Evolutionary conservation across 1,140 invertebrate species (phyloP), one percentile per base, ranked within the genome.

Genomic region (Drosophila hydei): DNA sequence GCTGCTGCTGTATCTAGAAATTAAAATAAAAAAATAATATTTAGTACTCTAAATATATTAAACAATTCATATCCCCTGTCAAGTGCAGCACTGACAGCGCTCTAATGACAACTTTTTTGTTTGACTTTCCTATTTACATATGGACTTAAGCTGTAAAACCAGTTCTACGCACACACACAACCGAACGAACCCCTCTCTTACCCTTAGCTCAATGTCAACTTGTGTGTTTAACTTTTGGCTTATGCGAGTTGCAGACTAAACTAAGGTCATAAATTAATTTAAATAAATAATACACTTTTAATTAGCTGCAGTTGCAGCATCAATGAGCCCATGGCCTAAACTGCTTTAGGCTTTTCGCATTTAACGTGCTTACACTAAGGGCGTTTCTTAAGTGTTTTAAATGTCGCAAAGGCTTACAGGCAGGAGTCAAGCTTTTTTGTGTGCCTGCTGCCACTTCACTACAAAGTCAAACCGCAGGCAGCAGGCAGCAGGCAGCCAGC

Each of bases 201-300:
- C 47, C 27, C 33, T 63, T 42, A 8, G 45, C 30, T 11, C 30
- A 33, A 33, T 40, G 38, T 40, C 38, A 40, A 40, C 38, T 55
- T 81, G 60, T 76, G 36, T 88, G 50, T 88, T 88, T 88, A 60
- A 79, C 68, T 88, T 88, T 79, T 48, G 69, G 78, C 80, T 79
- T 88, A 75, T 36, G 54, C 50, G 61, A 68, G 60, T 74, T 59
- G 48, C 60, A 52, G 42, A 63, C 79, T 70, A 67, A 68, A 40
- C 45, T 54, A 55, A 51, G 36, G 27, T 71, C 83, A 72, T 88
- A 88, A 88, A 88, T 88, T 85, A 73, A 73, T 83, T 83, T 67
- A 47, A 48, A 74, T 83, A 88, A 88, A 79, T 88, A 88, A 88
- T 88, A 77, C 64, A 76, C 78, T 88, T 88, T 88, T 88, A 88